Base-by-base conservation (phyloP, 2,113 vertebrate species). In the Amia ocellicauda region DNA sequence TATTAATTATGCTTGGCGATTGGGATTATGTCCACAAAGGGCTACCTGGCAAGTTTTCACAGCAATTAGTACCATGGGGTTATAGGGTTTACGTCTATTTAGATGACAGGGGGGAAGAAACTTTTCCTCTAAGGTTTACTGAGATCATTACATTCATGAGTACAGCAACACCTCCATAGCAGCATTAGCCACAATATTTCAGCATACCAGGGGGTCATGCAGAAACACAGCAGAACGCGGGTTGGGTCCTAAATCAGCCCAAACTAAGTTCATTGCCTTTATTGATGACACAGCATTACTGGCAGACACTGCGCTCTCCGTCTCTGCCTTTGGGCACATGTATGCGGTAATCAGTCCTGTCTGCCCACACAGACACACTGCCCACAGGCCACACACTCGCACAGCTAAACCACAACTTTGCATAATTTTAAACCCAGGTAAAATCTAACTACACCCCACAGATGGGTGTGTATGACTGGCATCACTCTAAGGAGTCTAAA, bases 1-100 rank as follows among this genome's bases (percentile, higher is more conserved):
- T 91, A 97, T 98, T 96, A 93, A 98, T 98, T 97, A 96, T 82
- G 69, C 83, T 74, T 89, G 92, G 91, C 93, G 90, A 90, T 83
- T 78, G 91, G 88, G 91, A 93, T 90, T 91, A 86, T 87, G 75
- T 71, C 11, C 69, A 84, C 81, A 87, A 86, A 92, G 79, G 71
- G 79, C 84, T 91, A 89, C 88, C 87, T 86, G 85, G 88, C 70
- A 75, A 78, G 82, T 88, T 92, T 86, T 90, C 85, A 77, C 80
- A 88, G 89, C 87, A 85, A 88, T 92, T 90, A 92, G 86, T 70
- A 78, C 26, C 1, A 63, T 62, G 69, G 86, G 78, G 72, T 85
- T 88, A 88, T 74, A 75, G 81, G 74, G 86, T 84, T 69, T 83
- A 81, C 79, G 84, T 89, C 85, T 83, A 79, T 77, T 79, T 85